Conservation (phyloP, 1,140 invertebrate species). For the Samia ricini region DNA sequence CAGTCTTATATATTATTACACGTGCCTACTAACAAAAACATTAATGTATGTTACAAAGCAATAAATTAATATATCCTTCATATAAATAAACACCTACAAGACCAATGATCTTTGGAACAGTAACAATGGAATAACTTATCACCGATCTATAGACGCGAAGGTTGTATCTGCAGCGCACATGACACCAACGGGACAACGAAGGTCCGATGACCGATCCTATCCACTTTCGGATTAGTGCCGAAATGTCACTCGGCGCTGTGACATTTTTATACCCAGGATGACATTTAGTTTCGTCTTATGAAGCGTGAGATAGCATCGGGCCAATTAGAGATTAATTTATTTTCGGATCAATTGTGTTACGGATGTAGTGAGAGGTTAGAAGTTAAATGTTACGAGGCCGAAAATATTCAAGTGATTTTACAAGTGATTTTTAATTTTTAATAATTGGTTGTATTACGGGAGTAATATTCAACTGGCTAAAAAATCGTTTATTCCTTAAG, state of each 20-base stretch:
- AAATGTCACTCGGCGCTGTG: slow-evolving; percentile 70
- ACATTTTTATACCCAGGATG: slow-evolving; percentile 71
- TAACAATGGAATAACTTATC: slow-evolving; percentile 9
- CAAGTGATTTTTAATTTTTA: not conserved
- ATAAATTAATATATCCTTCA: slow-evolving; percentile 4
- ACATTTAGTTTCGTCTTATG: slow-evolving; percentile 63
- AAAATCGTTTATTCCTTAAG: too few species aligned
- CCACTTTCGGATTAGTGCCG: slow-evolving; percentile 58
- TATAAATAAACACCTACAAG: slow-evolving; percentile 8
- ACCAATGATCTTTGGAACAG: not conserved
- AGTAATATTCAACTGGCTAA: too few species aligned
- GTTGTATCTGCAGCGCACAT: not conserved
- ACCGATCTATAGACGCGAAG: slow-evolving; percentile 3
- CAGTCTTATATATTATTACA: too few species aligned
- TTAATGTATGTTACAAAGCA: not conserved
- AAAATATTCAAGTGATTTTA: not conserved
- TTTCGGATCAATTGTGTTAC: slow-evolving; percentile 33
- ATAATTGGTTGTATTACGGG: not conserved
- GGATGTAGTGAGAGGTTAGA: slow-evolving; percentile 6
- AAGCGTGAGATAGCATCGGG: slow-evolving; percentile 56
- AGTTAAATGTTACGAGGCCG: not conserved
- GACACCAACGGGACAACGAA: not conserved
- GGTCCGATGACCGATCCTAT: slow-evolving; percentile 23
- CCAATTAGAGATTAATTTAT: slow-evolving; percentile 72
- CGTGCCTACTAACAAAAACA: not conserved